Evolutionary conservation across 2,797 vertebrate genomes (phyloP).

Genomic region (Peromyscus nudipes): DNA sequence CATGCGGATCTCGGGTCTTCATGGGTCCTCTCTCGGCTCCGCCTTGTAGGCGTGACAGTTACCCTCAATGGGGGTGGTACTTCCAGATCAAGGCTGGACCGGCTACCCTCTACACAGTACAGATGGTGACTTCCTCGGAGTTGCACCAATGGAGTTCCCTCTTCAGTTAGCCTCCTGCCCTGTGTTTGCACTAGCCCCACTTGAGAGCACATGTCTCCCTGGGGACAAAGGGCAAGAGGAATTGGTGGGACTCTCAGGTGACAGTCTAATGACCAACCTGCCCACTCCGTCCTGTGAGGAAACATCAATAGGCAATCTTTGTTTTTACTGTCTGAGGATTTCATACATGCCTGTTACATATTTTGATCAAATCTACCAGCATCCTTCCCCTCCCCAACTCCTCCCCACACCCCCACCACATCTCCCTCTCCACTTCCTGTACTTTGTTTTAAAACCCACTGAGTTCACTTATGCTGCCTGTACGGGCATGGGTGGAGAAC

Average conservation of each 20-base stretch:
- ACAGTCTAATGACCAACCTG: background rate
- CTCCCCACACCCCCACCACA: background rate
- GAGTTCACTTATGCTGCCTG: background rate
- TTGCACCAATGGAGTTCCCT: background rate
- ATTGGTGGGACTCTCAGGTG: background rate
- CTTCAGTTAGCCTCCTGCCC: background rate
- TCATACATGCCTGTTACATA: background rate
- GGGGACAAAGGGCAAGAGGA: background rate
- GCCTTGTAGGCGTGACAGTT: no score
- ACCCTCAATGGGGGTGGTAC: no score
- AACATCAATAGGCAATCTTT: no score
- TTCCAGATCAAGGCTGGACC: no score
- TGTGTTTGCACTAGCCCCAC: background rate
- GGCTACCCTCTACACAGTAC: no score
- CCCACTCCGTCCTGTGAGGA: background rate
- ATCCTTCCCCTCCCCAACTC: no score
- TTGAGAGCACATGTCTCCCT: background rate
- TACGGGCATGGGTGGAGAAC: background rate
- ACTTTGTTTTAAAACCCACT: background rate
- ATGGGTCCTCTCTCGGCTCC: no score
- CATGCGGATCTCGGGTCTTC: no score
- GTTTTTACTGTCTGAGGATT: background rate
- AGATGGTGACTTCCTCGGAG: background rate
- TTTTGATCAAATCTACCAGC: background rate
- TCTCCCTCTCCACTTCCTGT: background rate